Evolutionary conservation across 92 coral and sea anemone species (phyloP).

Genomic region (Palythoa grandis): DNA sequence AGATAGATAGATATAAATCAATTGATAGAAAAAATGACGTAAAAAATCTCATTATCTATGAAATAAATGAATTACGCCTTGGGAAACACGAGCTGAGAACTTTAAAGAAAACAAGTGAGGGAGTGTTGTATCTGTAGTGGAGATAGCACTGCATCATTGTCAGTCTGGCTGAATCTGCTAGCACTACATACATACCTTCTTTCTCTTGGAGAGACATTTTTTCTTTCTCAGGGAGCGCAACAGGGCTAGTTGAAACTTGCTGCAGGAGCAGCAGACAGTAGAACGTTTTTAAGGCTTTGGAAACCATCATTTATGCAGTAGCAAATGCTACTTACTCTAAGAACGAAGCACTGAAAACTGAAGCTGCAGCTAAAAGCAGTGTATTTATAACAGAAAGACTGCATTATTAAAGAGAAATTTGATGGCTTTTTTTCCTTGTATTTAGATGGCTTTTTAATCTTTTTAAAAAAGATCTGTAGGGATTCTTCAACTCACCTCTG

Average conservation of each 20-base stretch:
- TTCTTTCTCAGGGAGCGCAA: neutral
- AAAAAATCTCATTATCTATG: too few relatives aligned
- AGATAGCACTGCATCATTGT: neutral
- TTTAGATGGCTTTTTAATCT: neutral
- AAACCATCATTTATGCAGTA: neutral
- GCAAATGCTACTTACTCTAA: neutral
- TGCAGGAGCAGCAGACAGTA: conserved; percentile 27
- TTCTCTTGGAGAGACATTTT: conserved; percentile 5
- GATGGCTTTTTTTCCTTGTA: neutral
- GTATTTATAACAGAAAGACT: neutral
- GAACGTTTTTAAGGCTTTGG: neutral
- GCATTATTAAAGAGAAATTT: conserved; percentile 6
- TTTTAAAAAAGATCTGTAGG: neutral
- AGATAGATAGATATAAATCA: too few relatives aligned
- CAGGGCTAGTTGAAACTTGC: conserved; percentile 28
- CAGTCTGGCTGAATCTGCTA: neutral
- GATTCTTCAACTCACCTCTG: neutral
- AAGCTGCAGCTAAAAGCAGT: neutral
- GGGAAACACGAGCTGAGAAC: too few relatives aligned
- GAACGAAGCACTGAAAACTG: neutral
- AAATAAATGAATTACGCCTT: too few relatives aligned
- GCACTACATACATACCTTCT: conserved; percentile 5
- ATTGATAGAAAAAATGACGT: too few relatives aligned
- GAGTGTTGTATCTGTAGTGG: neutral
- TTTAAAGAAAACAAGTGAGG: too few relatives aligned